A percentile compares a stretch with the other conserved stretches of the same genome.
These are phyloP conservation scores for Xenopus borealis DNA, from an alignment of 2,113 vertebrate species.

Conservation along the genomic window DNA sequence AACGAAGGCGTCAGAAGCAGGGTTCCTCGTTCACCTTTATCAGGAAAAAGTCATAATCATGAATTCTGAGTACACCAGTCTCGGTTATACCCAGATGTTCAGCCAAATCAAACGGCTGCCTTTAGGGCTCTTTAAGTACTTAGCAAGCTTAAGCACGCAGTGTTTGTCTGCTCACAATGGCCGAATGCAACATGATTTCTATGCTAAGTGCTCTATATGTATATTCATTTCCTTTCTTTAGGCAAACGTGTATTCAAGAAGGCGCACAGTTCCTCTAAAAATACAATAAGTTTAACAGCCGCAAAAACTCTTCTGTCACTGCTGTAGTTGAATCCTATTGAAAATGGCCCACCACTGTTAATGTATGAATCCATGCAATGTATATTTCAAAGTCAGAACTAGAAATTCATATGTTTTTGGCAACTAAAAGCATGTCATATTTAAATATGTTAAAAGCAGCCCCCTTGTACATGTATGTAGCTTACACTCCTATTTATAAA, in stretches of 20 bases:
- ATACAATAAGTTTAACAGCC: no score
- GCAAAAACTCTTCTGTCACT: no score
- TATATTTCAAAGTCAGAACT: no score
- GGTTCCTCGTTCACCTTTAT: neutral
- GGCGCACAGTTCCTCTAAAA: neutral
- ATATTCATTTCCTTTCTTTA: constrained; percentile 6
- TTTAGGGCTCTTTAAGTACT: constrained; percentile 11
- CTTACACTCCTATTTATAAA: neutral
- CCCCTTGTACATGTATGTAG: no score
- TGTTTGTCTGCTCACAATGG: neutral
- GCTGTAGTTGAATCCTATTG: no score
- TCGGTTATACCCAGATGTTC: constrained; percentile 11
- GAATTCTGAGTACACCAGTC: constrained; percentile 6
- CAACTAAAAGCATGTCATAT: no score
- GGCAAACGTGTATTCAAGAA: constrained; percentile 3
- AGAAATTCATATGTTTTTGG: no score
- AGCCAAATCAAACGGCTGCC: neutral
- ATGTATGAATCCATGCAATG: no score
- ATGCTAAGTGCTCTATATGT: neutral
- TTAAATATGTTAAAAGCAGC: no score
- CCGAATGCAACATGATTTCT: constrained; percentile 6
- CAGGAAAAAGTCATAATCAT: neutral
- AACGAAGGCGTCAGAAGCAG: neutral
- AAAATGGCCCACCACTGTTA: no score
- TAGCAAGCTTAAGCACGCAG: constrained; percentile 1